phyloP scores from a whole-genome alignment of 2,888 invertebrate species.

The Drosophila neotestacea region DNA sequence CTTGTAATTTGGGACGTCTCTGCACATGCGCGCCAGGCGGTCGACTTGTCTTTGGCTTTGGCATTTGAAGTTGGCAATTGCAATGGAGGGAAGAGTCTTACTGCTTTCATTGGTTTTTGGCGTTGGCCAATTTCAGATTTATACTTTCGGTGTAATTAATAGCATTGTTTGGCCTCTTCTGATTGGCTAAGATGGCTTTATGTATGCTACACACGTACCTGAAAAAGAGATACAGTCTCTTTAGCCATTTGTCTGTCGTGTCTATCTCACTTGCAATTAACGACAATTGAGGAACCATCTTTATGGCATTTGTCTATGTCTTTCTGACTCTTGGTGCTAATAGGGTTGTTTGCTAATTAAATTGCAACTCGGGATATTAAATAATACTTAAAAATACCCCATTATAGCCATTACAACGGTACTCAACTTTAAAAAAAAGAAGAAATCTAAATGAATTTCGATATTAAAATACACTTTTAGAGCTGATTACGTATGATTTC shows the following conservation, averaged over 20 bases:
- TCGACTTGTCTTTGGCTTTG: slow-evolving; percentile 41
- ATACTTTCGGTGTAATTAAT: slow-evolving; percentile 66
- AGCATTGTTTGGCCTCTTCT: slow-evolving; percentile 52
- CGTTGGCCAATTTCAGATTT: slow-evolving; percentile 54
- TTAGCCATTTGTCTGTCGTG: slow-evolving; percentile 14
- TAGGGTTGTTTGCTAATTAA: slow-evolving; percentile 66
- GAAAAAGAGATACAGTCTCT: background rate
- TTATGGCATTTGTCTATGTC: slow-evolving; percentile 25
- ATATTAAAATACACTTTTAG: background rate
- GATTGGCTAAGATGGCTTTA: slow-evolving; percentile 55
- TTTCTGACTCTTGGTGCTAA: slow-evolving; percentile 43
- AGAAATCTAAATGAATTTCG: background rate
- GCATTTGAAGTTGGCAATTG: slow-evolving; percentile 2
- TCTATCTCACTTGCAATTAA: slow-evolving; percentile 11
- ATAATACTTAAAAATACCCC: slow-evolving; percentile 35
- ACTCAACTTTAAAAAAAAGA: background rate
- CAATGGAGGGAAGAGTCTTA: slow-evolving; percentile 28
- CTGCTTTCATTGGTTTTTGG: slow-evolving; percentile 48
- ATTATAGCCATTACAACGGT: background rate
- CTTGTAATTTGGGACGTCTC: slow-evolving; percentile 73
- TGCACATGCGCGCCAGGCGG: slow-evolving; percentile 71
- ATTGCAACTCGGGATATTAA: slow-evolving; percentile 49
- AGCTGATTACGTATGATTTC: slow-evolving; percentile 4
- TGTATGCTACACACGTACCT: slow-evolving; percentile 21
- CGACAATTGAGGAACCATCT: slow-evolving; percentile 20